Percentiles rank a stretch among this genome's conserved stretches.
These are phyloP conservation scores for Penaeus indicus DNA, from an alignment of 1,140 invertebrate genomes.

Conservation along the genomic window DNA sequence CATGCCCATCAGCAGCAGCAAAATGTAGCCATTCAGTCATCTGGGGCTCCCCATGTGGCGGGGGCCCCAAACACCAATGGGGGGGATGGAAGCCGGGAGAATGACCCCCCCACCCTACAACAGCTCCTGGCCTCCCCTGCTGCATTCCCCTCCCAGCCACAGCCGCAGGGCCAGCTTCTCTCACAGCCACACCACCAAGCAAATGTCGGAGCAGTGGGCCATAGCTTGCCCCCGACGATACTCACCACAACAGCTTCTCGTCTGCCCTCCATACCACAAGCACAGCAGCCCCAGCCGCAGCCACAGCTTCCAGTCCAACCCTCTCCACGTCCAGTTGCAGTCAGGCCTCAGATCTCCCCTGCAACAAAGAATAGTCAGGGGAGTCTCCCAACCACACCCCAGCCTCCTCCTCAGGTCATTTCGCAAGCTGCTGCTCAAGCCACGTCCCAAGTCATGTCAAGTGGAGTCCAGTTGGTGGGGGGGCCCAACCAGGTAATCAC, in stretches of 20 bases:
- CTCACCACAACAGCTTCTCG: constrained; percentile 46
- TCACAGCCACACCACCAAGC: constrained; percentile 30
- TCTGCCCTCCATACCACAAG: constrained; percentile 50
- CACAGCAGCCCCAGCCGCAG: constrained; percentile 33
- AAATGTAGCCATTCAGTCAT: constrained; percentile 57
- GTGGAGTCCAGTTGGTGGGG: constrained; percentile 55
- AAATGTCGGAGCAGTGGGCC: constrained; percentile 40
- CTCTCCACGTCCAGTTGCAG: constrained; percentile 42
- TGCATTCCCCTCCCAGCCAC: constrained; percentile 48
- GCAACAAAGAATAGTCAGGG: constrained; percentile 41
- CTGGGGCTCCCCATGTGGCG: constrained; percentile 51
- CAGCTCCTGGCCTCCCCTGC: constrained; percentile 51
- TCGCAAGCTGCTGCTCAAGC: constrained; percentile 44
- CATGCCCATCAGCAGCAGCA: constrained; percentile 34
- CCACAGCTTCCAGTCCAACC: constrained; percentile 53
- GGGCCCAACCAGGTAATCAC: constrained; percentile 55
- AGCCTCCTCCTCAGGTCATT: constrained; percentile 53
- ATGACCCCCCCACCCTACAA: constrained; percentile 56
- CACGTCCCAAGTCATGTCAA: constrained; percentile 46
- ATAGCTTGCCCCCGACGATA: constrained; percentile 44
- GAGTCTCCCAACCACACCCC: constrained; percentile 35
- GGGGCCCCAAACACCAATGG: constrained; percentile 47
- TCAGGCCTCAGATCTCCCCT: constrained; percentile 41
- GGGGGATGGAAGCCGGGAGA: constrained; percentile 45
- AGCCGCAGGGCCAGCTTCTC: not conserved